Percentiles rank a stretch among this genome's conserved stretches.
These are phyloP conservation scores for Tragelaphus imberbis DNA, from an alignment of 2,113 vertebrate genomes.

Conservation along the genomic window DNA sequence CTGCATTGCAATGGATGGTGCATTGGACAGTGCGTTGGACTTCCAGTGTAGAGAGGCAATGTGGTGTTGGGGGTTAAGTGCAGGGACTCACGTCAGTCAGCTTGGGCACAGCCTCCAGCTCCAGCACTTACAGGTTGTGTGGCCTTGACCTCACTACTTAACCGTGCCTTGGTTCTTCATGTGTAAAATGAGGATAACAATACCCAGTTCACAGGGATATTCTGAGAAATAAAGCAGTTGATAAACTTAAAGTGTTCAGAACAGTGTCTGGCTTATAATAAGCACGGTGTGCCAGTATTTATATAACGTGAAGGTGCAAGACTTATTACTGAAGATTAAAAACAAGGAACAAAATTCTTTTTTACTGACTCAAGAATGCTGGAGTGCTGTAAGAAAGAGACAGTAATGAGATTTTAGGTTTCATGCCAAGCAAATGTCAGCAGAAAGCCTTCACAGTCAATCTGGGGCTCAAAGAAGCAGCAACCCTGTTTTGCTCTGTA, in stretches of 20 bases:
- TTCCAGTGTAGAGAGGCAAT: neutral
- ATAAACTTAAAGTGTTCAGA: neutral
- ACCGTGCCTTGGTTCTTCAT: neutral
- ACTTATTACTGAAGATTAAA: constrained; percentile 20
- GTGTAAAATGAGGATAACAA: neutral
- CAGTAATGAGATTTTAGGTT: neutral
- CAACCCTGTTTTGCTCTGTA: neutral
- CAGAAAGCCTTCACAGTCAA: neutral
- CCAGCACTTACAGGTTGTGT: too few relatives aligned
- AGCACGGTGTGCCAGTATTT: neutral
- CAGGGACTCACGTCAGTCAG: neutral
- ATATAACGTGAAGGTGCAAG: neutral
- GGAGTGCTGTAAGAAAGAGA: neutral
- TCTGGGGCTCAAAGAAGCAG: neutral
- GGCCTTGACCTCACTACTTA: neutral
- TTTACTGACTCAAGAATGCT: neutral
- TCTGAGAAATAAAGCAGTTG: neutral
- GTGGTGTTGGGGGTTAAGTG: neutral
- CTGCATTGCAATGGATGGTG: neutral
- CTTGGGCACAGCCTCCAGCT: neutral
- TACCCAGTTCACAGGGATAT: neutral
- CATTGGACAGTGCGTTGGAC: accelerated
- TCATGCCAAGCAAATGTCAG: neutral
- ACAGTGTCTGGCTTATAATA: neutral
- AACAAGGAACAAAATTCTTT: constrained; percentile 4